These are phyloP conservation scores for Desmodus rotundus DNA, from an alignment of 2,113 vertebrate species.

Conservation along the genomic window DNA sequence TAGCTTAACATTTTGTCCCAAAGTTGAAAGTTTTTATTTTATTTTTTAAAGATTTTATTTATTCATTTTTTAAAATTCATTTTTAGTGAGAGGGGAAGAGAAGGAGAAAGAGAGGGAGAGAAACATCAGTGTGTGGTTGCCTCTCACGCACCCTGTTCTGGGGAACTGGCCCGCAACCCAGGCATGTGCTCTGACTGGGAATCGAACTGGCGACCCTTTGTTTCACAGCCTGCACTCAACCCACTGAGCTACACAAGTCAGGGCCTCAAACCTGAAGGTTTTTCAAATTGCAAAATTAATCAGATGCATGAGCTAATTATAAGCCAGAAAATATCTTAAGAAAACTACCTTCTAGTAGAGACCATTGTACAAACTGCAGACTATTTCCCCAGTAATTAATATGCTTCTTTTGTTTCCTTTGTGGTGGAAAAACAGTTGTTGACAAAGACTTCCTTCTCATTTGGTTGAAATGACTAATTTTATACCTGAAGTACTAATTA, in stretches of 20 bases:
- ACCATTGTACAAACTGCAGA: neutral
- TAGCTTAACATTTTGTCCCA: constrained; percentile 63
- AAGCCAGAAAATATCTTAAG: constrained; percentile 54
- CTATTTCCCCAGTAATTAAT: constrained; percentile 49
- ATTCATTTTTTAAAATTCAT: no score
- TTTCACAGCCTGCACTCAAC: no score
- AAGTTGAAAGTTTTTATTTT: neutral
- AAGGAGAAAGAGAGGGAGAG: no score
- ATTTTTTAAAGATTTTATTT: no score
- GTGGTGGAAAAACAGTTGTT: constrained; percentile 46
- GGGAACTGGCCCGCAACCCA: no score
- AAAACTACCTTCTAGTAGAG: constrained; percentile 34
- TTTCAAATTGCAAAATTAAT: constrained; percentile 24
- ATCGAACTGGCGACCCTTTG: no score
- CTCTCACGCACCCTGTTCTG: no score
- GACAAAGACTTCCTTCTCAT: constrained; percentile 33
- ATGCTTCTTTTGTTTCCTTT: constrained; percentile 40
- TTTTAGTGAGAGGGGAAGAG: no score
- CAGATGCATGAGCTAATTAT: constrained; percentile 60
- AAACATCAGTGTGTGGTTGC: no score
- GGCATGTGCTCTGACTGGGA: no score
- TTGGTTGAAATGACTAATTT: constrained; percentile 56
- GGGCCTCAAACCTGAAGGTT: neutral
- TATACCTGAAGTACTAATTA: constrained; percentile 50
- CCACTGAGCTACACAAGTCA: no score